These are phyloP conservation scores for Chrysolina haemoptera DNA, from an alignment of 2,888 invertebrate genomes.

Conservation along the genomic window DNA sequence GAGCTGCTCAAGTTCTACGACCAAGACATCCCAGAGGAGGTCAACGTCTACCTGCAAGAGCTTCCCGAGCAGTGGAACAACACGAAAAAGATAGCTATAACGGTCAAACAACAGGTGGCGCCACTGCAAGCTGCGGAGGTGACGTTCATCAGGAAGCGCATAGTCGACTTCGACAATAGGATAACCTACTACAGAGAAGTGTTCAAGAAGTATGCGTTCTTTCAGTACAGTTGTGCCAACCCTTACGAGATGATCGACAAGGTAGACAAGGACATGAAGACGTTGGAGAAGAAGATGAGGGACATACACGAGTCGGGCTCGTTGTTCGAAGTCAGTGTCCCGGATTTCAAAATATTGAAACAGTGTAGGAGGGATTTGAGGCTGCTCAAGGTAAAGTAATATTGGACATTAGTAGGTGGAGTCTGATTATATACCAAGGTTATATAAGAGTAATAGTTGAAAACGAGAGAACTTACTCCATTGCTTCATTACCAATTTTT, in stretches of 20 bases:
- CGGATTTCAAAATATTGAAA: conserved; percentile 93
- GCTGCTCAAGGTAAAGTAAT: conserved; percentile 82
- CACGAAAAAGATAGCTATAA: conserved; percentile 92
- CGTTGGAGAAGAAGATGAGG: conserved; percentile 89
- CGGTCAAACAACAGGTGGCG: conserved; percentile 76
- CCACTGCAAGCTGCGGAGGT: conserved; percentile 96
- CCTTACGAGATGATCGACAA: conserved; percentile 85
- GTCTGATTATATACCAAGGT: too few relatives aligned
- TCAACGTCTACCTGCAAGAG: conserved; percentile 92
- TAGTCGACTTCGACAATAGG: conserved; percentile 86
- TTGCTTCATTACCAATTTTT: background rate
- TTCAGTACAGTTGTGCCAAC: conserved; percentile 81
- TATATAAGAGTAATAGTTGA: too few relatives aligned
- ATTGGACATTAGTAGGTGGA: too few relatives aligned
- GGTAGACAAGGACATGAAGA: conserved; percentile 83
- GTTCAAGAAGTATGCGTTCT: conserved; percentile 85
- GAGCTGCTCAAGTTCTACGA: conserved; percentile 94
- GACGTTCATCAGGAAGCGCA: conserved; percentile 89
- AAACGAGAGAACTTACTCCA: too few relatives aligned
- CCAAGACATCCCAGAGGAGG: conserved; percentile 97
- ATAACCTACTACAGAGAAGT: conserved; percentile 90
- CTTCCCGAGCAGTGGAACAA: conserved; percentile 96
- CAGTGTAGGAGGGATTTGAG: conserved; percentile 93
- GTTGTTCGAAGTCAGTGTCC: conserved; percentile 94
- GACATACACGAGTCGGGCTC: conserved; percentile 91